These are phyloP conservation scores for Dicyrtoma fusca DNA, from an alignment of 2,888 invertebrate species.

Conservation along the genomic window DNA sequence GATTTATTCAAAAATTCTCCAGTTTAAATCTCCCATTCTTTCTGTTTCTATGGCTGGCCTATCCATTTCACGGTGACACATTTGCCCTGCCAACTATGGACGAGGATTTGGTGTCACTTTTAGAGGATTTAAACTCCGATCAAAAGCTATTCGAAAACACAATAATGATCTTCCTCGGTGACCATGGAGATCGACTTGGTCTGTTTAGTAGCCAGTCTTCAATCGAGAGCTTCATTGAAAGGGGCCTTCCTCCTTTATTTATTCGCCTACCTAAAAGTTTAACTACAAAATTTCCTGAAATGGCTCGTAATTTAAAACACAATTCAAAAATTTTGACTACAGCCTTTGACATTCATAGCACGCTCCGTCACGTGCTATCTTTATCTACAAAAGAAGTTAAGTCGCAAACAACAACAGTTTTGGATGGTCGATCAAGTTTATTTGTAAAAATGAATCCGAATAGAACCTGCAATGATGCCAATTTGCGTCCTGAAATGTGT, in stretches of 20 bases:
- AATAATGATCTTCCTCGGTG: constrained; percentile 72
- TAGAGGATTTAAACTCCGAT: constrained; percentile 61
- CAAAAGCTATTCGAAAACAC: constrained; percentile 65
- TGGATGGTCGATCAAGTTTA: neutral
- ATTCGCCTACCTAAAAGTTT: constrained; percentile 70
- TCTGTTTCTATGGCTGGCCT: constrained; percentile 78
- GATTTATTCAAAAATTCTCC: neutral
- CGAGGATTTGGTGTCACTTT: constrained; percentile 64
- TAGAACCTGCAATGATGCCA: neutral
- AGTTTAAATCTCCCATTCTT: constrained; percentile 62
- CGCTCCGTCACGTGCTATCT: constrained; percentile 57
- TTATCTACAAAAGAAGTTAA: neutral
- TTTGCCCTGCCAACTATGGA: constrained; percentile 73
- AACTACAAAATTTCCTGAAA: constrained; percentile 63
- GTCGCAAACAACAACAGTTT: neutral
- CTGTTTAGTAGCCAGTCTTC: too few species aligned
- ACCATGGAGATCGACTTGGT: constrained; percentile 78
- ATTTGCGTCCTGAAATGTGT: too few species aligned
- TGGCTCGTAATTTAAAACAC: constrained; percentile 64
- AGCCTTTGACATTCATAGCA: constrained; percentile 76
- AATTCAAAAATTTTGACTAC: constrained; percentile 72
- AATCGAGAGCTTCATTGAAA: constrained; percentile 76
- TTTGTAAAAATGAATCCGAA: neutral
- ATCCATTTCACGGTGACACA: constrained; percentile 73
- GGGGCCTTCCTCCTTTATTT: constrained; percentile 70